Base-by-base conservation (phyloP, 2,797 vertebrate genomes). In the Acanthurus tractus region DNA sequence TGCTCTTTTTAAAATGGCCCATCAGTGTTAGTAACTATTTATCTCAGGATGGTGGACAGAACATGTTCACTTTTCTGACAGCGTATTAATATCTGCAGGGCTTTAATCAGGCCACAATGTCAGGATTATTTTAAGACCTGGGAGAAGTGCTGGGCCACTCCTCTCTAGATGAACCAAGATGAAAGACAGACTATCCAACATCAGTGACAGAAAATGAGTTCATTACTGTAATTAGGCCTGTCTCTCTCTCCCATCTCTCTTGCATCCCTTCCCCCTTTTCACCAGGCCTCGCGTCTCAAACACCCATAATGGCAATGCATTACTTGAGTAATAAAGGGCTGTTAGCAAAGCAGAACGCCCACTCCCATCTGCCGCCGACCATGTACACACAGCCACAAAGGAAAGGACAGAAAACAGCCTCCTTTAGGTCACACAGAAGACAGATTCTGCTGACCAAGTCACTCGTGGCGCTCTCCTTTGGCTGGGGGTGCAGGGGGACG, bases 41-140 rank as follows among this genome's bases (percentile, higher is more conserved):
- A 87, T 88, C 78, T 83, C 44, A 75, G 70, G 48, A 67, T 62
- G 53, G 57, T 84, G 84, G 83, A 84, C 76, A 71, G 82, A 82
- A 77, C 50, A 9, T 67, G 63, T 40, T 69, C 71, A 66, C 79
- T 79, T 85, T 71, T 79, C 65, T 88, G 83, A 91, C 84, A 80
- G 74, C 36, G 11, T 83, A 90, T 93, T 94, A 92, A 89, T 88
- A 91, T 89, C 79, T 79, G 54, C 66, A 1, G 46, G 73, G 79
- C 86, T 90, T 86, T 93, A 94, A 93, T 95, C 90, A 93, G 92
- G 90, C 88, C 89, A 86, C 89, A 83, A 70, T 93, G 92, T 94
- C 92, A 89, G 88, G 89, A 90, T 94, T 94, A 93, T 95, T 95
- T 94, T 93, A 93, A 92, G 91, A 92, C 78, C 85, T 86, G 87